Percentiles rank a stretch among this genome's conserved stretches.
phyloP scores from a whole-genome alignment of 2,888 invertebrate species.

The Pheosia tremula region DNA sequence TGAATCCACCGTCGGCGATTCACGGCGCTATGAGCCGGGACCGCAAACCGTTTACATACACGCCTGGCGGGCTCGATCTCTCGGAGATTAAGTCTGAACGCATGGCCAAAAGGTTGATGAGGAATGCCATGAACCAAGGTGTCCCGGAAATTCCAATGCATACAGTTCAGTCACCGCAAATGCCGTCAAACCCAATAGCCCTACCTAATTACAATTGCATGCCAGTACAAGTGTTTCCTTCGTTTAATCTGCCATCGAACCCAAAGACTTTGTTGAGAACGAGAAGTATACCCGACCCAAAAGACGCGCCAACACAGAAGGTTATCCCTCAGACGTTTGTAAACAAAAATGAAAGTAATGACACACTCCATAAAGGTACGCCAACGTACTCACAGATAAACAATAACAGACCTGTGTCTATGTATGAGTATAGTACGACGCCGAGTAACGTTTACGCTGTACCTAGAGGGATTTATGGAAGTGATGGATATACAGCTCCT shows the following conservation, averaged over 20 bases:
- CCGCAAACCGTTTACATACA: conserved; percentile 97
- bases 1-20: conserved; percentile 93
- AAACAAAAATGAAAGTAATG: conserved; percentile 46
- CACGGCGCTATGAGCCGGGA: conserved; percentile 96
- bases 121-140: conserved; percentile 87
- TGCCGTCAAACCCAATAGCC: conserved; percentile 73
- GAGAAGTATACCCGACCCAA: conserved; percentile 66
- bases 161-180: conserved; percentile 75
- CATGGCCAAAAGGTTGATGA: conserved; percentile 90
- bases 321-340: conserved; percentile 39
- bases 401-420: conserved; percentile 55
- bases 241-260: conserved; percentile 88
- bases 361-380: conserved; percentile 49
- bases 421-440: conserved; percentile 50
- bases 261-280: conserved; percentile 83
- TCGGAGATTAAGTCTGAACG: conserved; percentile 96
- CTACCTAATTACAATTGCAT: conserved; percentile 77
- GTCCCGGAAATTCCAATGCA: conserved; percentile 86
- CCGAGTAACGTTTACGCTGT: conserved; percentile 37
- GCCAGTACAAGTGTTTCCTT: conserved; percentile 82
- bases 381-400: conserved; percentile 47
- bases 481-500: conserved; percentile 41
- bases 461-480: conserved; percentile 50
- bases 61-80: conserved; percentile 95
- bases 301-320: conserved; percentile 47